phyloP scores from a whole-genome alignment of 2,113 vertebrate species.

The Thermophis baileyi region DNA sequence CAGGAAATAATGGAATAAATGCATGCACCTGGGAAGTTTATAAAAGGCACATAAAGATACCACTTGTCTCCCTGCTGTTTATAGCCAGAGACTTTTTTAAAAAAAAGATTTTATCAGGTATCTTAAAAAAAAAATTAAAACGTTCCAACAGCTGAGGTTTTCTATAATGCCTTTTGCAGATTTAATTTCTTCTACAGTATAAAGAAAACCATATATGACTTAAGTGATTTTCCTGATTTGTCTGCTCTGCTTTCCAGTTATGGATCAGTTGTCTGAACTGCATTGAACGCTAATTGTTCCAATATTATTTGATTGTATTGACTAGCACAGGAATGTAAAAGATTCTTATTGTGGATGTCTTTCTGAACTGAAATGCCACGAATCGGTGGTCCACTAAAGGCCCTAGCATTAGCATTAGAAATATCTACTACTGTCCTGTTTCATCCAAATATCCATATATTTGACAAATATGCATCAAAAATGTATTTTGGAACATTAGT shows the following conservation, averaged over 20 bases:
- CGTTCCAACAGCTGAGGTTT: background rate
- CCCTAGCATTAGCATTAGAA: background rate
- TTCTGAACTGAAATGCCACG: background rate
- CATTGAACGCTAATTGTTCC: background rate
- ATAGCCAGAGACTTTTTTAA: background rate
- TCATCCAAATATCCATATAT: background rate
- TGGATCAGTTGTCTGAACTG: background rate
- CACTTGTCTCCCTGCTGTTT: background rate
- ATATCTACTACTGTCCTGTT: background rate
- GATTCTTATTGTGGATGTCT: background rate
- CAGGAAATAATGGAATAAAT: background rate
- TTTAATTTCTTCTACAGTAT: background rate
- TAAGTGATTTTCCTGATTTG: background rate
- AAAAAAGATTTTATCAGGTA: background rate
- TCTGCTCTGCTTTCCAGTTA: background rate
- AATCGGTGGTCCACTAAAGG: background rate
- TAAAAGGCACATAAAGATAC: background rate
- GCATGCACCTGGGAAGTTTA: background rate
- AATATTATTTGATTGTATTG: background rate
- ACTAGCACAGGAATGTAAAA: background rate
- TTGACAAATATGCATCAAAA: background rate
- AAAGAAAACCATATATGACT: background rate
- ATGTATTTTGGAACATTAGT: background rate
- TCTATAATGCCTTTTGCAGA: background rate
- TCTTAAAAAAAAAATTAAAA: background rate